Base-by-base conservation (phyloP, 2,797 vertebrate species). In the Chaetophractus vellerosus region DNA sequence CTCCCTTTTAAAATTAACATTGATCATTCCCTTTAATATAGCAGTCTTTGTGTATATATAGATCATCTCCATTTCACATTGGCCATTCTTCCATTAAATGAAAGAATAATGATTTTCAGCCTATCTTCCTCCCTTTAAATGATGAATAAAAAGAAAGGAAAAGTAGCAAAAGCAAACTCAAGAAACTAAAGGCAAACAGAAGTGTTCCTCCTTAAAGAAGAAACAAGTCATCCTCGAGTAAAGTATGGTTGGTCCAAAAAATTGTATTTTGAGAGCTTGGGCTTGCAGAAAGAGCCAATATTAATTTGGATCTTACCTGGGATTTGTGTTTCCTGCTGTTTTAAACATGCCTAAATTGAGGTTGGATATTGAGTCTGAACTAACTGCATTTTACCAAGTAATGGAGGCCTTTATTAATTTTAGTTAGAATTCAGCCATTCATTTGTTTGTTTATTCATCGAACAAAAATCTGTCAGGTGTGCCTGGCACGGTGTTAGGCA, bases 121-220 rank as follows among this genome's bases (percentile, higher is more conserved):
- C 61, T 76, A 0, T 71, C 89, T 21, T 50, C 64, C 61, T 74
- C 82, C 31, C 12, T 94, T 69, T 57, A 23, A 71, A 89, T 48
- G 48, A 66, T 28, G 48, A 33, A 83, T 63, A 59, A 92, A 94
- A 87, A 82, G 23, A 95, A 83, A 61, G 28, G 14, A 84, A 91
- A 71, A 23, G 4, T 78, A 66, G 28, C 14, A 18, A 50, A 36
- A 63, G 36, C 18, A 81, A 57, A 31, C 9, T 69, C 33, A 63
- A 85, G 9, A 92, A 78, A 9, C 52, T 71, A 59, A 92, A 66
- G 48, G 33, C 64, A 90, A 79, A 74, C 41, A 36, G 36, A 59
- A 83, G 71, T 81, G 26, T 76, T 86, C 11, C 31, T 74, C n/a
- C 52, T 38, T 11, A 74, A 38, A 38, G 33, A 95, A 78, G 61